Conservation (phyloP, 2,113 vertebrate species). For the Vombatus ursinus region DNA sequence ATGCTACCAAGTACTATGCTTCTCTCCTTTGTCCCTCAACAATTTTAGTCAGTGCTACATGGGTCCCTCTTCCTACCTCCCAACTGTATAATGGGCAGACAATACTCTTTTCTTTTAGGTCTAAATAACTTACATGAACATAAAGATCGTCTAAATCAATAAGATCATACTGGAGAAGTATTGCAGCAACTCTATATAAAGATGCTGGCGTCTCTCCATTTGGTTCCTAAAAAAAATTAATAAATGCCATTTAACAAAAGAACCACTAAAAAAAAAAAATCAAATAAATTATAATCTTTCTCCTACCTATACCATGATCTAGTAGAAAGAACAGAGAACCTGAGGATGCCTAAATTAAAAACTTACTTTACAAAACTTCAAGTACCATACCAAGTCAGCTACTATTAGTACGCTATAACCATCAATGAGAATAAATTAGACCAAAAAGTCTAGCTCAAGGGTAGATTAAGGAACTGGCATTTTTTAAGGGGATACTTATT, state of each 20-base stretch:
- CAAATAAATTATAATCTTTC: not conserved
- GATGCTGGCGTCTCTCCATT: slow-evolving; percentile 97
- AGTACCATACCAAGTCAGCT: not conserved
- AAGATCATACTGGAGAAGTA: slow-evolving; percentile 96
- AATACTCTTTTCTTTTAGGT: slow-evolving; percentile 50
- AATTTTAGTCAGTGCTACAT: slow-evolving; percentile 10
- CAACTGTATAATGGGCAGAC: slow-evolving; percentile 14
- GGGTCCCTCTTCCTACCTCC: slow-evolving; percentile 36
- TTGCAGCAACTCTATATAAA: slow-evolving; percentile 97
- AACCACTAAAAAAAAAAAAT: slow-evolving; percentile 18
- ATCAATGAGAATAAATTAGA: slow-evolving; percentile 48
- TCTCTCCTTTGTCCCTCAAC: not conserved
- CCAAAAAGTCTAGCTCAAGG: slow-evolving; percentile 47
- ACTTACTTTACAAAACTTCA: not conserved
- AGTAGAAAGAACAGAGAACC: not conserved
- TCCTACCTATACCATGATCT: slow-evolving; percentile 37
- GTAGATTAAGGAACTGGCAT: slow-evolving; percentile 43
- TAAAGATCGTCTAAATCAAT: slow-evolving; percentile 98
- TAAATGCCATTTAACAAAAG: slow-evolving; percentile 41
- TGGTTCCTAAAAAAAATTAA: slow-evolving; percentile 89
- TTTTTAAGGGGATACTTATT: slow-evolving; percentile 37
- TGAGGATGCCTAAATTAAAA: not conserved
- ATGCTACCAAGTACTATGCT: not conserved
- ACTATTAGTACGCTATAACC: not conserved
- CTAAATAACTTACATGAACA: slow-evolving; percentile 92